Evolutionary conservation across 2,888 invertebrate species (phyloP), one percentile per base, ranked within the genome.

Genomic region (Epinotia bilunana): DNA sequence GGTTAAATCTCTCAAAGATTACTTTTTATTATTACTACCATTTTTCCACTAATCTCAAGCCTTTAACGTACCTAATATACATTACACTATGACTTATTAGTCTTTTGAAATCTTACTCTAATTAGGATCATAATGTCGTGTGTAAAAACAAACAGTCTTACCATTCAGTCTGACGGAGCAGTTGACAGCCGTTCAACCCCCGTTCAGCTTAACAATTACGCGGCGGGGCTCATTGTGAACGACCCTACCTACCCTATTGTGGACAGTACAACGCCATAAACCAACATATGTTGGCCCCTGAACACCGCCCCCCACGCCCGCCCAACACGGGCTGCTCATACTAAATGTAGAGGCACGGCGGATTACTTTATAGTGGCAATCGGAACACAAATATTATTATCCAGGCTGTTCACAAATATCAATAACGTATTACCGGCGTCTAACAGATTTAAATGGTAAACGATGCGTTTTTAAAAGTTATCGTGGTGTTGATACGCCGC

Each of bases 171-270:
- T 90, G 91, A 87, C 86, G 85, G 87, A 89, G 88, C 90, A 91
- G 91, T 92, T 92, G 93, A 93, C 93, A 91, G 91, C 84, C 88
- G 90, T 88, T 89, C 91, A 91, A 90, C 93, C 93, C 93, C 91
- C 88, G 90, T 91, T 90, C 90, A 90, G 90, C 91, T 90, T 93
- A 93, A 94, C 93, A 93, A 94, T 94, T 92, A 93, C 92, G 89
- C 90, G 88, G 87, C 90, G 89, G 86, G 89, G 89, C 89, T 91
- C 92, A 93, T 93, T 93, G 92, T 92, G 91, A 81, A 84, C 89
- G 85, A 87, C 92, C 92, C 91, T 90, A 89, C 91, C 90, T 90
- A 90, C 88, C 88, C 91, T 88, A 92, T 93, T 93, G 92, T 93
- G 90, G 88, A 90, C 88, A 88, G 86, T 88, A 90, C 89, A 88